Base-by-base conservation (phyloP, 2,113 vertebrate genomes). In the Tamias sibiricus region DNA sequence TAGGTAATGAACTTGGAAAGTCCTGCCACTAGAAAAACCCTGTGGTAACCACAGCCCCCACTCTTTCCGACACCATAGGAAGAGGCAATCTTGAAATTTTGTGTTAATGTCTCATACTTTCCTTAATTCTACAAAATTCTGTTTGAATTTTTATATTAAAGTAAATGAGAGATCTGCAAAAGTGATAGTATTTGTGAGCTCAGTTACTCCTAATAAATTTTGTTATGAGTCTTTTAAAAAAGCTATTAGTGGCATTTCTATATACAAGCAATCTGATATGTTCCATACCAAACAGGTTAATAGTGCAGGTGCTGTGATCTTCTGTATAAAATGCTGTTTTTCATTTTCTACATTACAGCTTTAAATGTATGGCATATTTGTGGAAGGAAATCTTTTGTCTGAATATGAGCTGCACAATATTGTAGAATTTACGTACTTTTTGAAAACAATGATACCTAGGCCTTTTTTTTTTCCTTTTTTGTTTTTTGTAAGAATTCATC, bases 81-180 rank as follows among this genome's bases (percentile, higher is more conserved):
- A 69, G 83, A 72, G 84, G 54, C 26, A 69, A 0, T 83, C 79
- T 83, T 82, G 30, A 79, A 68, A 87, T 80, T 92, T 91, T 92
- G 42, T 89, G 42, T 85, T 82, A 62, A 37, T 96, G 22, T 49
- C 14, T 57, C 40, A 24, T 88, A 47, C 49, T 84, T 62, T 74
- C 42, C 86, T 96, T 83, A 89, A 86, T 94, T 82, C 54, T 93
- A 4, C n/a, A 96, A 72, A 84, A 89, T 93, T 52, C 49, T 96
- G 1, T 94, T 90, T 92, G 69, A 94, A 83, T 93, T 94, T 90
- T 22, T 28, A 64, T 95, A 64, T 83, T 77, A 93, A 28, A 72
- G 44, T 81, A 96, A 94, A 87, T 87, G 80, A 83, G 80, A 90
- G 3, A 57, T 69, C 52, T 94, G 0, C 59, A 32, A 76, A 90